Evolutionary conservation across 1,140 invertebrate genomes (phyloP).

Genomic region (Anagrus nilaparvatae): DNA sequence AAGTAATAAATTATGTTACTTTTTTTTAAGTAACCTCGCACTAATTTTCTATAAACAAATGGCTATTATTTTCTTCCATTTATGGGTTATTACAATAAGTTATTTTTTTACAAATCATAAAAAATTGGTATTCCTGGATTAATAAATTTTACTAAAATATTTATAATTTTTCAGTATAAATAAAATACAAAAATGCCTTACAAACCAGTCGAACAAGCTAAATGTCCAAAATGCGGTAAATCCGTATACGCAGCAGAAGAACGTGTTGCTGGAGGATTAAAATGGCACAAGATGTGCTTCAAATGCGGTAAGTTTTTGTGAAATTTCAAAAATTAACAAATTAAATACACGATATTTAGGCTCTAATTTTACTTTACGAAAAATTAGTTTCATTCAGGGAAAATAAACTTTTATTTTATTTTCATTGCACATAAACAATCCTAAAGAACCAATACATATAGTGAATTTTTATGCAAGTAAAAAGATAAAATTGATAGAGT

Average conservation of each 20-base stretch:
- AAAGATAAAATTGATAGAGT: no score
- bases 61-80: not conserved
- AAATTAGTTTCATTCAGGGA: no score
- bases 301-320: conserved; percentile 81
- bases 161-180: conserved; percentile 23
- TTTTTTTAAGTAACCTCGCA: conserved; percentile 10
- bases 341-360: no score
- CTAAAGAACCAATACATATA: no score
- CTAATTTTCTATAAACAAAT: conserved; percentile 8
- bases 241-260: conserved; percentile 98
- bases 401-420: no score
- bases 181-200: conserved; percentile 83
- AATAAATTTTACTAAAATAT: not conserved
- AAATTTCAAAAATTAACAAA: not conserved
- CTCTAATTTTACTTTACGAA: no score
- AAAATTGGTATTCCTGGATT: not conserved
- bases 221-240: conserved; percentile 97
- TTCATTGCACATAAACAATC: no score
- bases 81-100: conserved; percentile 1
- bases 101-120: conserved; percentile 1
- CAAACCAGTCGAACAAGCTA: conserved; percentile 89
- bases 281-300: conserved; percentile 99
- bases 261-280: conserved; percentile 89
- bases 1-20: not conserved
- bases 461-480: no score